Percentiles rank a stretch among this genome's conserved stretches.
These are phyloP conservation scores for Strigamia transsilvanica DNA, from an alignment of 2,888 invertebrate species.

Conservation along the genomic window DNA sequence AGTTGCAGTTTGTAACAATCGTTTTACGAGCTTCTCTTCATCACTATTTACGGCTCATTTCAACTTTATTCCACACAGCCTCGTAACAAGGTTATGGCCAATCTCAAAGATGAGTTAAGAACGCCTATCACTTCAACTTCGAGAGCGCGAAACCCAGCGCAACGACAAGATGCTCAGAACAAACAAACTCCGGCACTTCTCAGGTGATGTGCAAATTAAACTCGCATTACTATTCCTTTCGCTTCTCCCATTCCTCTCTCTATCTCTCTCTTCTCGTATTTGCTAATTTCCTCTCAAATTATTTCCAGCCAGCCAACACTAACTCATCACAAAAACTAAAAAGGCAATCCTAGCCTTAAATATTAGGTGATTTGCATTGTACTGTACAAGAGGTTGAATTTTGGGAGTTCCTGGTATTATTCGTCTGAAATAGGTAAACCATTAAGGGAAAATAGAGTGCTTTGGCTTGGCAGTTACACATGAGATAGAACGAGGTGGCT, in stretches of 20 bases:
- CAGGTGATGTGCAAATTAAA: conserved; percentile 30
- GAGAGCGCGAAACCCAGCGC: background rate
- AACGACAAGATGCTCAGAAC: conserved; percentile 6
- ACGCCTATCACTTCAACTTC: conserved; percentile 10
- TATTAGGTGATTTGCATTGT: too few species aligned
- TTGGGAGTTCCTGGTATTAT: too few species aligned
- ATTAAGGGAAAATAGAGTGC: too few species aligned
- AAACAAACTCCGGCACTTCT: conserved; percentile 7
- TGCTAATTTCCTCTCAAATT: conserved; percentile 16
- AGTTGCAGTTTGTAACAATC: conserved; percentile 30
- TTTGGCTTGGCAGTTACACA: too few species aligned
- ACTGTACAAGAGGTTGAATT: too few species aligned
- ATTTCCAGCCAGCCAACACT: background rate
- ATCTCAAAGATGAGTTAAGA: conserved; percentile 21
- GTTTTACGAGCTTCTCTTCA: conserved; percentile 26
- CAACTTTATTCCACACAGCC: background rate
- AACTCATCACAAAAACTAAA: conserved; percentile 1
- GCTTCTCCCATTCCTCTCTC: background rate
- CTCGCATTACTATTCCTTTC: conserved; percentile 21
- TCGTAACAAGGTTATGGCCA: background rate
- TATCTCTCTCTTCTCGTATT: background rate
- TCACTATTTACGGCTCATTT: conserved; percentile 20
- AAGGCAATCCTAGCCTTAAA: too few species aligned
- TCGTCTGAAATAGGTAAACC: too few species aligned
- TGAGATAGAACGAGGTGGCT: too few species aligned